Percentiles rank a stretch among this genome's conserved stretches.
Evolutionary conservation across 2,888 invertebrate species (phyloP).

Genomic region (Cataglyphis rosenhaueri): DNA sequence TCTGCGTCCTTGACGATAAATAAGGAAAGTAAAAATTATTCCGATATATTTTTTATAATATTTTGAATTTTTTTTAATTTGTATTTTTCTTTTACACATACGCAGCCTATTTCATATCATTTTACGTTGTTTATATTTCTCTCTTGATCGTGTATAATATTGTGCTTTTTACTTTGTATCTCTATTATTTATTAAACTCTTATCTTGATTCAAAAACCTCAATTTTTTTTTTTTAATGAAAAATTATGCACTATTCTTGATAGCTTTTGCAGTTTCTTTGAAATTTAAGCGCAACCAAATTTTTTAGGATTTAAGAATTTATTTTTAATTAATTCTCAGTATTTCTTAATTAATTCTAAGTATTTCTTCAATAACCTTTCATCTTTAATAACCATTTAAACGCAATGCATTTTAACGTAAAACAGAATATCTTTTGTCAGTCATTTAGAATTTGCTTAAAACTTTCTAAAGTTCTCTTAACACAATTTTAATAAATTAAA

Average conservation of each 20-base stretch:
- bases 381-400: neutral
- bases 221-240: too few species aligned
- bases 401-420: too few species aligned
- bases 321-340: too few species aligned
- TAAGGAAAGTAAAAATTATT: neutral
- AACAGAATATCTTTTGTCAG: too few species aligned
- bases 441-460: too few species aligned
- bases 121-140: neutral
- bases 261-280: neutral
- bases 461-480: neutral
- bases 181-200: neutral
- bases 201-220: neutral
- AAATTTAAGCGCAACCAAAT: too few species aligned
- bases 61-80: neutral
- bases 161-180: neutral
- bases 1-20: constrained; percentile 9
- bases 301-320: too few species aligned
- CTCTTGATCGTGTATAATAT: neutral
- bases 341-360: too few species aligned
- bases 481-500: neutral
- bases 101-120: neutral
- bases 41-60: neutral
- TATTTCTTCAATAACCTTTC: neutral
- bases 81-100: neutral
- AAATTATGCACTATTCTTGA: neutral